Evolutionary conservation across 2,113 vertebrate species (phyloP).

Genomic region (Rhodinocichla rosea): DNA sequence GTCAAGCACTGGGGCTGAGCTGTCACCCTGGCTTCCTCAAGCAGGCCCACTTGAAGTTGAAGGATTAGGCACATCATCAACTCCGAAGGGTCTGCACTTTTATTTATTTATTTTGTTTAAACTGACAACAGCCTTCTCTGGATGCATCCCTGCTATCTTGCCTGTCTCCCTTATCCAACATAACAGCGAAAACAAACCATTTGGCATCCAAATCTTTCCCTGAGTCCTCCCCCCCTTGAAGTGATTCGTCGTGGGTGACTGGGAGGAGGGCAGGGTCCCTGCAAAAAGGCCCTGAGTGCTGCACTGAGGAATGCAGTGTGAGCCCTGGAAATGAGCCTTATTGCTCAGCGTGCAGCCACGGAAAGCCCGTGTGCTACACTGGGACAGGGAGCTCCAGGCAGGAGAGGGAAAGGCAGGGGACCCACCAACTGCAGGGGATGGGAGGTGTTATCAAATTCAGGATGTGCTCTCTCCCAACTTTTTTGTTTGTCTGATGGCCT

Average conservation of each 20-base stretch:
- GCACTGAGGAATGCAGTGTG: accelerated
- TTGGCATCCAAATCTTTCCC: neutral
- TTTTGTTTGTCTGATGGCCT: constrained; percentile 64
- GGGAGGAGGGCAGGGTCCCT: neutral
- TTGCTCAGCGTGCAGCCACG: accelerated
- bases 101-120: neutral
- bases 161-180: neutral
- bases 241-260: accelerated
- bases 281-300: neutral
- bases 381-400: neutral
- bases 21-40: neutral
- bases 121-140: neutral
- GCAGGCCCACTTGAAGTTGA: neutral
- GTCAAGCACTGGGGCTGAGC: accelerated
- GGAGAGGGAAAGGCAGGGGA: neutral
- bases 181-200: neutral
- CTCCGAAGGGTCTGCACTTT: neutral
- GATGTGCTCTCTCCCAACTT: constrained; percentile 35
- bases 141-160: accelerated
- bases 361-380: accelerated
- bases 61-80: neutral
- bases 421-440: neutral
- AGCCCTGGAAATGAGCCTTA: neutral
- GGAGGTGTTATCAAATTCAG: constrained; percentile 14
- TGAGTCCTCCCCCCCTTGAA: accelerated